Conservation (phyloP, 2,113 vertebrate species). For the Pantherophis guttatus region DNA sequence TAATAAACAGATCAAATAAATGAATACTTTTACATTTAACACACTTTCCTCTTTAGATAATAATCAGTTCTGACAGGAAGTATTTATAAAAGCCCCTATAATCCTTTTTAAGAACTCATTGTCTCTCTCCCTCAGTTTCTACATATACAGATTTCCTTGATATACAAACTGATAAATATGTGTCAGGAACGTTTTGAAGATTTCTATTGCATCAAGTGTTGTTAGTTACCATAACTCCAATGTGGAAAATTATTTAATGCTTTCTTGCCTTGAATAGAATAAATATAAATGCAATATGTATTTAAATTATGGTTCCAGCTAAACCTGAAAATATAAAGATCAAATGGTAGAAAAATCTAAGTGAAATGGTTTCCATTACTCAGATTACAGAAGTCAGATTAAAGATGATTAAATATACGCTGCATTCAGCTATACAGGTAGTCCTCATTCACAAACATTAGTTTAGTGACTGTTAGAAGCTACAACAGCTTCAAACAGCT, state of each 20-base stretch:
- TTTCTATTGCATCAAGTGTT: not conserved
- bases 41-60: constrained; percentile 47
- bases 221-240: not conserved
- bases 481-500: not conserved
- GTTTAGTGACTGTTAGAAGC: not conserved
- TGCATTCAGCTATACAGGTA: not conserved
- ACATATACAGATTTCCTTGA: constrained; percentile 42
- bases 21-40: constrained; percentile 35
- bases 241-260: not conserved
- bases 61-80: constrained; percentile 51
- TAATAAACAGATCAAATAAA: constrained; percentile 35
- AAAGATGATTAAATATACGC: not conserved
- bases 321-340: not conserved
- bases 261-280: not conserved
- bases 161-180: constrained; percentile 47
- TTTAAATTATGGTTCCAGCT: not conserved
- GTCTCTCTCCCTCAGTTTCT: constrained; percentile 50
- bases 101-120: constrained; percentile 36
- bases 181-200: constrained; percentile 8
- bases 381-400: not conserved
- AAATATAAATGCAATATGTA: not conserved
- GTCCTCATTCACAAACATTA: not conserved
- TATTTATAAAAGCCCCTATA: constrained; percentile 46
- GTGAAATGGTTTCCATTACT: not conserved
- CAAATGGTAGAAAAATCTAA: not conserved